Evolutionary conservation across 1,140 invertebrate genomes (phyloP).

Genomic region (Sycobia sp.): DNA sequence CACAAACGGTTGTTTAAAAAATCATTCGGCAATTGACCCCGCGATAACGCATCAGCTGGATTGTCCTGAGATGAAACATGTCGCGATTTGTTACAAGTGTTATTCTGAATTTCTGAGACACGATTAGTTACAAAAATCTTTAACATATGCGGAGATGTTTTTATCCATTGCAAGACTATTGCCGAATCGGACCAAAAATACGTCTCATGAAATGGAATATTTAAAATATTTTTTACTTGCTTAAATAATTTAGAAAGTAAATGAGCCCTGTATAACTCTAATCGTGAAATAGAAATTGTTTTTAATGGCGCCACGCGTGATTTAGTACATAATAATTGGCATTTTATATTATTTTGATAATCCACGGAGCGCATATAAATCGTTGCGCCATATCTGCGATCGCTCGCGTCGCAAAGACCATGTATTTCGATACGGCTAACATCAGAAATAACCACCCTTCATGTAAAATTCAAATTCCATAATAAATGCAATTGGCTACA

Average conservation of each 20-base stretch:
- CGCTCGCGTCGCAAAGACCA: conserved; percentile 52
- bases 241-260: conserved; percentile 4
- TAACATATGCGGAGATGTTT: conserved; percentile 37
- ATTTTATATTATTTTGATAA: neutral
- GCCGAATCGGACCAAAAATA: conserved; percentile 54
- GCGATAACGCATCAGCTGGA: too few relatives aligned
- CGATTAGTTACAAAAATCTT: conserved; percentile 54
- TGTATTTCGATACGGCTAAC: conserved; percentile 36
- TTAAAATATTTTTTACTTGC: neutral
- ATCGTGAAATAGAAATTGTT: conserved; percentile 14
- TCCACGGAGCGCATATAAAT: conserved; percentile 41
- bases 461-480: neutral
- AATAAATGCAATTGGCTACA: conserved; percentile 14
- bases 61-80: conserved; percentile 32
- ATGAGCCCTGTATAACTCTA: conserved; percentile 20
- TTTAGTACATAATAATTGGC: conserved; percentile 19
- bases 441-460: neutral
- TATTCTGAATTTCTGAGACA: conserved; percentile 44
- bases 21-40: too few relatives aligned
- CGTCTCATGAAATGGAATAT: neutral
- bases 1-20: too few relatives aligned
- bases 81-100: conserved; percentile 37
- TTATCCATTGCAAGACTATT: conserved; percentile 52
- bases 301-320: conserved; percentile 30
- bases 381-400: conserved; percentile 47